Evolutionary conservation across 2,797 vertebrate species (phyloP).

Genomic region (Pangasius krempfi): DNA sequence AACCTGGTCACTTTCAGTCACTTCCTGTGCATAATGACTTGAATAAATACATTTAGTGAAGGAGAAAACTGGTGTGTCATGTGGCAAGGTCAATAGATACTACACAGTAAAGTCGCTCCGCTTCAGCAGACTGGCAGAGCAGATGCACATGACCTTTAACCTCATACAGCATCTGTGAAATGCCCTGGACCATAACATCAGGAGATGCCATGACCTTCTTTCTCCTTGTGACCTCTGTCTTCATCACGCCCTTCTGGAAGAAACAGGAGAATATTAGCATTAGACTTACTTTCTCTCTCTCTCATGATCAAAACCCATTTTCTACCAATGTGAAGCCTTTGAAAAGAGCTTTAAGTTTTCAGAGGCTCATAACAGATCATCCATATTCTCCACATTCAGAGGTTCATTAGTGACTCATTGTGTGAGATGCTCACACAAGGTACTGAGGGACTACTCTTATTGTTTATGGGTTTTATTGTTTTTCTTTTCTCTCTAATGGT

Average conservation of each 20-base stretch:
- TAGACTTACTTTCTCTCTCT: no score
- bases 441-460: constrained; percentile 1
- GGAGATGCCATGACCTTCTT: neutral
- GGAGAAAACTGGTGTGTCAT: neutral
- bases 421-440: neutral
- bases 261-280: constrained; percentile 4
- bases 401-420: constrained; percentile 9
- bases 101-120: neutral
- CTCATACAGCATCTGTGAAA: constrained; percentile 22
- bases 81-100: constrained; percentile 12
- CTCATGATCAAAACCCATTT: neutral
- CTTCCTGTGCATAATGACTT: neutral
- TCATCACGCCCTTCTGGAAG: neutral
- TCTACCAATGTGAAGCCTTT: neutral
- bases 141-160: neutral
- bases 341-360: neutral
- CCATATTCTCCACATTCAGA: neutral
- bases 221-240: neutral
- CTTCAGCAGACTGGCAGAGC: constrained; percentile 5
- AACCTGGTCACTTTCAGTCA: neutral
- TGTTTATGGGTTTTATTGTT: neutral
- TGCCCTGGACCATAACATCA: neutral
- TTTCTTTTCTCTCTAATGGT: neutral
- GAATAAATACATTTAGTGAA: constrained; percentile 25
- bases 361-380: neutral